Evolutionary conservation across 2,797 vertebrate species (phyloP).

Genomic region (Syngnathus acus): DNA sequence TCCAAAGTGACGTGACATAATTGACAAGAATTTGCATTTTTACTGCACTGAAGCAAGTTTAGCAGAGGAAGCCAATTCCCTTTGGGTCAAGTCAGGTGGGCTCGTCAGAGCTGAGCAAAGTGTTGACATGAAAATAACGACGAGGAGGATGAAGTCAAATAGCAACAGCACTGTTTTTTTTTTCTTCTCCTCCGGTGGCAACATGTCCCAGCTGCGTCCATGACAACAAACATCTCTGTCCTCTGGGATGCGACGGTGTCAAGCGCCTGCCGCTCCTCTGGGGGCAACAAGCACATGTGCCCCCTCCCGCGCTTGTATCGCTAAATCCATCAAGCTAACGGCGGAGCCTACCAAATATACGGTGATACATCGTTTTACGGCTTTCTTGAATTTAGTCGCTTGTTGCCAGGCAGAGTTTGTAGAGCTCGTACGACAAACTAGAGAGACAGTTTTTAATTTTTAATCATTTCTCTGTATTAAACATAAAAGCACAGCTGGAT

Average conservation of each 20-base stretch:
- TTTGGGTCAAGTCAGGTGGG: background rate
- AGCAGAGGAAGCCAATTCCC: background rate
- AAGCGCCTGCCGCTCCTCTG: conserved; percentile 26
- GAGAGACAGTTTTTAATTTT: background rate
- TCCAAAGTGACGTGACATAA: too few relatives aligned
- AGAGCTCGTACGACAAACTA: background rate
- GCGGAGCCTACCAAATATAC: background rate
- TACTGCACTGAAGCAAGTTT: background rate
- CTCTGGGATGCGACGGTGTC: conserved; percentile 33
- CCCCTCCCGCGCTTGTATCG: background rate
- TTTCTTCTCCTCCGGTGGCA: conserved; percentile 23
- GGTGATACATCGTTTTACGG: too few relatives aligned
- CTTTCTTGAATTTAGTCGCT: background rate
- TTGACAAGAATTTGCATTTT: too few relatives aligned
- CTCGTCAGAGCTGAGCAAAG: background rate
- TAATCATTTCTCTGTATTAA: background rate
- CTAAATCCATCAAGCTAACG: background rate
- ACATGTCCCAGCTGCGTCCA: conserved; percentile 43
- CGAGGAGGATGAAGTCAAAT: background rate
- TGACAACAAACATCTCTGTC: conserved; percentile 46
- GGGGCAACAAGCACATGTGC: conserved; percentile 17
- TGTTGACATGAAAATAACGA: background rate
- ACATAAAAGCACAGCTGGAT: background rate
- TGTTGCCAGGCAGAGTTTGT: background rate
- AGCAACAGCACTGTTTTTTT: background rate